Evolutionary conservation across 2,888 invertebrate species (phyloP), one percentile per base, ranked within the genome.

Genomic region (Aelia acuminata): DNA sequence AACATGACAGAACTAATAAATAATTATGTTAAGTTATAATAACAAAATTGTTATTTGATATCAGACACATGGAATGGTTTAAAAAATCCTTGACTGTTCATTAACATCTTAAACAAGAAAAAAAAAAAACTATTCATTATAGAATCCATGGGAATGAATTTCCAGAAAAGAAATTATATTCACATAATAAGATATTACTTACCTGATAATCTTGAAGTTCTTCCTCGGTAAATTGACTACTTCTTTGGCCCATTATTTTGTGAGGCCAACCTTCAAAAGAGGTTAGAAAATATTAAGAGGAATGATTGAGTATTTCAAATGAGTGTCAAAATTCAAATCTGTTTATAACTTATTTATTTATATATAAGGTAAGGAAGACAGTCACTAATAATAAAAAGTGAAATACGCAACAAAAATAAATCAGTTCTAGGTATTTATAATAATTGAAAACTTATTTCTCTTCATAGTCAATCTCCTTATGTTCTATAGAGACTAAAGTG

Each of bases 161-260:
- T 57, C 26, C 3, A 22, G 8, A n/a, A 8, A 18, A 53, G 0
- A 20, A 49, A 53, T n/a, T 53, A n/a, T 53, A 7, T 53, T 53
- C n/a, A 53, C 7, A 18, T 35, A 26, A 15, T 88, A 85, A 70
- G 11, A 39, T 22, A 48, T 48, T 26, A 50, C 26, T 50, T 31
- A 96, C 97, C 94, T 98, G 96, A 92, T 98, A 98, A 93, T 98
- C 97, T 92, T 97, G 96, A 26, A 98, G 94, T 93, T 98, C 97
- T 92, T 97, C 96, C 91, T 97, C 97, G 3, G 96, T 95, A 92
- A 98, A 97, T 91, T 96, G 96, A 92, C 97, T 96, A 92, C 95
- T 95, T 49, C 95, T 94, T 91, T 96, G 96, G 43, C 97, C 97
- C 97, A 97, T 97, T 91, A 90, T 26, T 57, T 53, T 43, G 7